Evolutionary conservation across 1,140 invertebrate species (phyloP).

Genomic region (Apis laboriosa): DNA sequence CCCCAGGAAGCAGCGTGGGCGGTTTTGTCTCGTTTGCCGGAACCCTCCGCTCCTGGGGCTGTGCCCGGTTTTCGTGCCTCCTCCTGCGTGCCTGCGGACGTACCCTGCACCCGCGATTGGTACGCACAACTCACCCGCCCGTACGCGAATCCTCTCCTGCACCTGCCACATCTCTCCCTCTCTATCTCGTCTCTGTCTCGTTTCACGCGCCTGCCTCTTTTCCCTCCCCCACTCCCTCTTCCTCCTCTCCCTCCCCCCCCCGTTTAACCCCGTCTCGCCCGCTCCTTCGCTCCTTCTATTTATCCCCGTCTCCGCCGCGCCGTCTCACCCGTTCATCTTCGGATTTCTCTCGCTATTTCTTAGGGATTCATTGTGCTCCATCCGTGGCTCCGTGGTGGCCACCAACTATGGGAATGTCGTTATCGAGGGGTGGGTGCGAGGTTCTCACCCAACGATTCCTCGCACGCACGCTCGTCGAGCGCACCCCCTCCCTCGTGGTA

Average conservation of each 20-base stretch:
- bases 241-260: background rate
- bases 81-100: conserved; percentile 66
- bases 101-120: conserved; percentile 67
- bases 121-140: conserved; percentile 65
- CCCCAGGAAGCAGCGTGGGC: conserved; percentile 62
- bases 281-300: background rate
- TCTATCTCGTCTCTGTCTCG: conserved; percentile 20
- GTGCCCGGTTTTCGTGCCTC: conserved; percentile 64
- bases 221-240: background rate
- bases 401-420: no score
- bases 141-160: conserved; percentile 65
- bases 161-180: conserved; percentile 54
- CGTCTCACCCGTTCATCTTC: background rate
- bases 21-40: conserved; percentile 63
- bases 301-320: background rate
- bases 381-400: no score
- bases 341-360: conserved; percentile 16
- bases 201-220: conserved; percentile 4
- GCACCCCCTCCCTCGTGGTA: no score
- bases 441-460: no score
- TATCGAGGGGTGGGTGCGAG: no score
- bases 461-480: no score
- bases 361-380: background rate
- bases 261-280: background rate
- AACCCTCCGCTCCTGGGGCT: conserved; percentile 64